Percentiles rank a stretch among this genome's conserved stretches.
These are phyloP conservation scores for Bombus consobrinus DNA, from an alignment of 1,140 invertebrate species.

Conservation along the genomic window DNA sequence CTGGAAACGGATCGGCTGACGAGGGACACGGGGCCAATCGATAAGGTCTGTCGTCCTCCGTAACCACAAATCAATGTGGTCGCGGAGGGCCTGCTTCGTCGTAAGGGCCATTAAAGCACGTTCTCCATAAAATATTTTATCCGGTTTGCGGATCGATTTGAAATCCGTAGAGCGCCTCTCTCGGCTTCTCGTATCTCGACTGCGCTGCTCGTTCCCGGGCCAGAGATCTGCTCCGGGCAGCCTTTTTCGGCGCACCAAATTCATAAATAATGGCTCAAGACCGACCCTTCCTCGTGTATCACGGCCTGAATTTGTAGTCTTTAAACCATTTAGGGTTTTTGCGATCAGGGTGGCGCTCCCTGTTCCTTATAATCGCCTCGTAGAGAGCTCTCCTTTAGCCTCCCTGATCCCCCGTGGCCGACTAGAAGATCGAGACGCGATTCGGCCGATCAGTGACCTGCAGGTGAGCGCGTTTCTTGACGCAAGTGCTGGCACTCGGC, in stretches of 20 bases:
- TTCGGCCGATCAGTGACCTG: constrained; percentile 53
- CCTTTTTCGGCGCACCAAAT: constrained; percentile 74
- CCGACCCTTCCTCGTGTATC: constrained; percentile 69
- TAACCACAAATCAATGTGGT: constrained; percentile 66
- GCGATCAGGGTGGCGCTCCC: constrained; percentile 45
- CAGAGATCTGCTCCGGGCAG: constrained; percentile 50
- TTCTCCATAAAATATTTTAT: constrained; percentile 75
- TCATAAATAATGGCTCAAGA: constrained; percentile 79
- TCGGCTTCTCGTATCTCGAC: constrained; percentile 27
- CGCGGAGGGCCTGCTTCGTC: constrained; percentile 46
- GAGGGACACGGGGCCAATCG: constrained; percentile 59
- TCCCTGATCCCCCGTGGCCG: constrained; percentile 1
- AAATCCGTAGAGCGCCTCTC: constrained; percentile 65
- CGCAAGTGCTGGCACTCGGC: constrained; percentile 34
- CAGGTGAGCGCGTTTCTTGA: constrained; percentile 50
- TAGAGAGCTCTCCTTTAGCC: background rate
- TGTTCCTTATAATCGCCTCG: constrained; percentile 56
- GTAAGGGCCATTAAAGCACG: constrained; percentile 67
- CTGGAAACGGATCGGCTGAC: constrained; percentile 28
- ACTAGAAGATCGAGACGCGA: constrained; percentile 31
- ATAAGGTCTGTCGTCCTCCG: constrained; percentile 61
- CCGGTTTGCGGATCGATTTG: constrained; percentile 69
- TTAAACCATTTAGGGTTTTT: constrained; percentile 78
- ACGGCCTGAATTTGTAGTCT: constrained; percentile 75
- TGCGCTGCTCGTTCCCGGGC: constrained; percentile 14